phyloP scores from a whole-genome alignment of 2,888 invertebrate species.

The Meganola albula region DNA sequence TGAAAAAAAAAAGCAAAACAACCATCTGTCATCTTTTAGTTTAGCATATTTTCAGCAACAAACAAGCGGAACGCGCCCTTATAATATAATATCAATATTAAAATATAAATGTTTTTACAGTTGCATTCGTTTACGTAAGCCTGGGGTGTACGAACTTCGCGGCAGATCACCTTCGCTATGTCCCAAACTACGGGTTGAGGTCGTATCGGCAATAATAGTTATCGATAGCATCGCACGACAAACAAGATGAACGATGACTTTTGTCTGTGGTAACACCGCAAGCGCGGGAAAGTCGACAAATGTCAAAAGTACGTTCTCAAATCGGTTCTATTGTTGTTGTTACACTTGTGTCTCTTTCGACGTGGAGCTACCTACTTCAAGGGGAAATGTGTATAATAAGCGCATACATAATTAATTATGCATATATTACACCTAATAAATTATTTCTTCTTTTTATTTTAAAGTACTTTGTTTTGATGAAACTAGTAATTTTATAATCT shows the following conservation, averaged over 20 bases:
- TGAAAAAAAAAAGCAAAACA: no score
- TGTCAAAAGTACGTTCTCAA: conserved; percentile 39
- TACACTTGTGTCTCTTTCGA: conserved; percentile 10
- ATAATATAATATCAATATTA: conserved; percentile 36
- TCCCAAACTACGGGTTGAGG: conserved; percentile 70
- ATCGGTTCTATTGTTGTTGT: conserved; percentile 21
- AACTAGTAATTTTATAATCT: no score
- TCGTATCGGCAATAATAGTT: conserved; percentile 63
- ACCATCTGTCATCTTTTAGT: conserved; percentile 25
- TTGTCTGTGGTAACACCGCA: conserved; percentile 22
- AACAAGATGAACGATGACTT: conserved; percentile 53
- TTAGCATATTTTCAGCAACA: no score
- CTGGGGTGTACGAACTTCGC: conserved; percentile 60
- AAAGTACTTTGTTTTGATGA: no score
- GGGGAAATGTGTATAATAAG: no score
- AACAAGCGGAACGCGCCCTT: conserved; percentile 30
- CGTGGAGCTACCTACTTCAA: conserved; percentile 6
- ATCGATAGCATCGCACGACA: conserved; percentile 54
- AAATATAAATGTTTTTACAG: conserved; percentile 52
- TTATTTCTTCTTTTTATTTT: no score
- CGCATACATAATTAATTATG: no score
- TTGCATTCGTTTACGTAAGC: conserved; percentile 67
- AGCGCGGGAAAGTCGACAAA: conserved; percentile 42
- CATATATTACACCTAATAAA: no score
- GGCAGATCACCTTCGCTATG: conserved; percentile 62